Conservation (phyloP, 2,888 invertebrate genomes). For the Scotopteryx bipunctaria region DNA sequence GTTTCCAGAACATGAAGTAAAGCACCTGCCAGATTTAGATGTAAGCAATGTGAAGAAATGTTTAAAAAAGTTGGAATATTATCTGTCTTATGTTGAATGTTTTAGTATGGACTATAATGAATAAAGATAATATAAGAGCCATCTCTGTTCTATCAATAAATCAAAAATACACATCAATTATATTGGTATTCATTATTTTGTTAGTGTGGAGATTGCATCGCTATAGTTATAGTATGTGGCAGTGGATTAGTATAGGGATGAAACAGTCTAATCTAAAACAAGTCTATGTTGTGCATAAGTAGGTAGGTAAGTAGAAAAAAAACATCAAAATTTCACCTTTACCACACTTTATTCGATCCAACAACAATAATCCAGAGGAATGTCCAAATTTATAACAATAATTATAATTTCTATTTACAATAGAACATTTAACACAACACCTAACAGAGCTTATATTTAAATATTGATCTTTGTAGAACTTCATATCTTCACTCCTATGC, state of each 20-base stretch:
- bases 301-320: background rate
- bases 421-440: slow-evolving; percentile 50
- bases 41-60: slow-evolving; percentile 79
- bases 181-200: no score
- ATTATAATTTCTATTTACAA: slow-evolving; percentile 50
- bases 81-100: slow-evolving; percentile 85
- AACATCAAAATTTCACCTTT: slow-evolving; percentile 41
- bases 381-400: slow-evolving; percentile 59
- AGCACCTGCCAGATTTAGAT: slow-evolving; percentile 76
- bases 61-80: slow-evolving; percentile 88
- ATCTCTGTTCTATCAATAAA: no score
- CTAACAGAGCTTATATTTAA: slow-evolving; percentile 31
- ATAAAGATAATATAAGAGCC: slow-evolving; percentile 35
- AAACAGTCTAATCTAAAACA: no score
- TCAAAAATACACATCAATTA: no score
- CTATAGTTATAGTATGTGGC: no score
- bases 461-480: no score
- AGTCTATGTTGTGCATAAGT: no score
- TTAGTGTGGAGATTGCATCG: no score
- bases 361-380: slow-evolving; percentile 72
- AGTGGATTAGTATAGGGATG: no score
- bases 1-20: slow-evolving; percentile 79
- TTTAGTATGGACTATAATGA: slow-evolving; percentile 57
- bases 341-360: slow-evolving; percentile 66
- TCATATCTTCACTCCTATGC: no score